Percentiles rank a stretch among this genome's conserved stretches.
phyloP scores from a whole-genome alignment of 2,113 vertebrate species.

The Rhinopomastus cyanomelas region DNA sequence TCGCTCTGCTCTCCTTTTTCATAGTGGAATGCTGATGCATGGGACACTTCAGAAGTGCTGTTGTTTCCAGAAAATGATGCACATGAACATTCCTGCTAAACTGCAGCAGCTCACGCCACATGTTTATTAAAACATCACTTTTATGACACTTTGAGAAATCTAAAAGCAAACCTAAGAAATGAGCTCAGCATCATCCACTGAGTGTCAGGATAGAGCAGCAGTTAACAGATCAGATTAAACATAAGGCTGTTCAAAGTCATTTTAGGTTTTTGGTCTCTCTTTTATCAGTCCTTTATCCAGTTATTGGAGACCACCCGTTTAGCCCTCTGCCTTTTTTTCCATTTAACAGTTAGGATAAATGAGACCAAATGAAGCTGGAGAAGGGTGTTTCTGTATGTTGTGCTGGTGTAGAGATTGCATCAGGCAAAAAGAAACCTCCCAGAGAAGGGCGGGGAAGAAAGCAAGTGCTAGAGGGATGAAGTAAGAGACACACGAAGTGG shows the following conservation, averaged over 20 bases:
- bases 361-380: background rate
- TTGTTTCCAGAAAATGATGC: background rate
- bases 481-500: background rate
- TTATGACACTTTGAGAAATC: background rate
- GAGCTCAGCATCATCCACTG: rapidly evolving
- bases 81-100: background rate
- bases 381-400: background rate
- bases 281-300: background rate
- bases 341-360: background rate
- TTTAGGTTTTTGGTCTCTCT: background rate
- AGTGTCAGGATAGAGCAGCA: background rate
- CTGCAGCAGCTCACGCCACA: background rate
- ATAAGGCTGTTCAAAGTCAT: background rate
- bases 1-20: background rate
- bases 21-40: background rate
- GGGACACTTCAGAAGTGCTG: background rate
- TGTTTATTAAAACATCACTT: background rate
- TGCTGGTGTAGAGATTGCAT: background rate
- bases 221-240: background rate
- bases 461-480: background rate
- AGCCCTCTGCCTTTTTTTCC: background rate
- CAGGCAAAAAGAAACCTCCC: background rate
- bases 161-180: background rate
- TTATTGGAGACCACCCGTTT: background rate
- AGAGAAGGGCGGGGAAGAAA: background rate